Base-by-base conservation (phyloP, 2,888 invertebrate genomes). In the Syrista parreyssii region DNA sequence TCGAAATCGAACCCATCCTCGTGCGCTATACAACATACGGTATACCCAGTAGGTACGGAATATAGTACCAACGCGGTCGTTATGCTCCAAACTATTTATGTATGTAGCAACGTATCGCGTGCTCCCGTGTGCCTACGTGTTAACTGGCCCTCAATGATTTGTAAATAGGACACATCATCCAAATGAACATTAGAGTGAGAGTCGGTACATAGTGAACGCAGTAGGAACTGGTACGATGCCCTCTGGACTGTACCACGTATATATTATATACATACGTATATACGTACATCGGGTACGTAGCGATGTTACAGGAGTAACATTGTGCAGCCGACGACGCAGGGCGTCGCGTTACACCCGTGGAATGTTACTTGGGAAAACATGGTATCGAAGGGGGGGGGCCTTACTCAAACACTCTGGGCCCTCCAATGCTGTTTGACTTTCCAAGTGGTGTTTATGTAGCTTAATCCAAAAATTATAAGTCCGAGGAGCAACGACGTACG, bases 391-490 rank as follows among this genome's bases (percentile, higher is more conserved):
- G 36, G 12, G 36, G 55, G 23, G 23, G 76, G 80, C 76, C 80
- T 83, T 83, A 77, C 79, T 82, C 80, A 84, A 86, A 84, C 84
- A 84, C 81, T 81, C 78, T 32, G 35, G n/a, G 11, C 36, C 55
- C 55, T 74, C 73, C 69, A 74, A 68, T 68, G 80, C 79, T 85
- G 86, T 85, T 85, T 86, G 82, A 79, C 75, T 81, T 81, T 80
- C 78, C 83, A 78, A 79, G 81, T 83, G 80, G 76, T 88, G 87
- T 88, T 87, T 88, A 83, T 83, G 73, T 82, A 84, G 83, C 82
- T 83, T 87, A 87, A 88, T 87, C 85, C 87, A 88, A 88, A 87
- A 87, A 88, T 86, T 83, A 83, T 85, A 86, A 87, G 86, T 87
- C 33, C 33, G 9, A 55, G 6, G 23, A 55, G 55, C 55, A 55